A percentile compares a stretch with the other conserved stretches of the same genome.
Conservation (phyloP, 2,797 vertebrate genomes). For the Xerus rutilus region DNA sequence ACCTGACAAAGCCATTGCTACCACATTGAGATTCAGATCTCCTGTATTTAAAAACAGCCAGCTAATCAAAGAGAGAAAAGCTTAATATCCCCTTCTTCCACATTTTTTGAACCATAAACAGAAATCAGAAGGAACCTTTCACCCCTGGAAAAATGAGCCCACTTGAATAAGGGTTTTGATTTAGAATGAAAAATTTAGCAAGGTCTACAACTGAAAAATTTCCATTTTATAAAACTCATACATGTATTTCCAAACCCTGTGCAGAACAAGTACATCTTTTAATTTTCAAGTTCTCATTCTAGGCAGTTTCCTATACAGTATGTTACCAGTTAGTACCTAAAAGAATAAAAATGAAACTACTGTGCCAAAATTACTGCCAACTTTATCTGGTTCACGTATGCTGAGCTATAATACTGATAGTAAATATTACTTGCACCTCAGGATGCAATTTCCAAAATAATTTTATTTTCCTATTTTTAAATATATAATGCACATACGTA, state of each 20-base stretch:
- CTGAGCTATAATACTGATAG: not conserved
- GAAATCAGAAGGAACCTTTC: not conserved
- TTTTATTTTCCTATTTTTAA: slow-evolving; percentile 44
- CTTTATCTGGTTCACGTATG: not conserved
- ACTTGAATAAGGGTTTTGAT: slow-evolving; percentile 29
- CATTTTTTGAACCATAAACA: slow-evolving; percentile 5
- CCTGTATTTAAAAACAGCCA: slow-evolving; percentile 88
- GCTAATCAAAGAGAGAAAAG: slow-evolving; percentile 44
- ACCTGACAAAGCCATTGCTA: slow-evolving; percentile 98
- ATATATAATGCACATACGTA: not conserved
- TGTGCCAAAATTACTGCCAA: slow-evolving; percentile 2
- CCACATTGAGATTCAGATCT: slow-evolving; percentile 98
- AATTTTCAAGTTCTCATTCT: slow-evolving; percentile 24
- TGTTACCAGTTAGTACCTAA: not conserved
- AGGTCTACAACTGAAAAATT: not conserved
- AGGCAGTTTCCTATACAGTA: not conserved
- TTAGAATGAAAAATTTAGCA: slow-evolving; percentile 8
- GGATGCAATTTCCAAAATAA: slow-evolving; percentile 7
- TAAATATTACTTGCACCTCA: not conserved
- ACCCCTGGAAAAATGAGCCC: not conserved
- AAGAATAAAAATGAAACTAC: not conserved
- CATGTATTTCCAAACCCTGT: not conserved
- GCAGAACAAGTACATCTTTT: slow-evolving; percentile 4
- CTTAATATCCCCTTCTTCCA: not conserved
- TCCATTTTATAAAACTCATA: slow-evolving; percentile 18